These are phyloP conservation scores for Phrynocephalus forsythii DNA, from an alignment of 2,797 vertebrate species.

Conservation along the genomic window DNA sequence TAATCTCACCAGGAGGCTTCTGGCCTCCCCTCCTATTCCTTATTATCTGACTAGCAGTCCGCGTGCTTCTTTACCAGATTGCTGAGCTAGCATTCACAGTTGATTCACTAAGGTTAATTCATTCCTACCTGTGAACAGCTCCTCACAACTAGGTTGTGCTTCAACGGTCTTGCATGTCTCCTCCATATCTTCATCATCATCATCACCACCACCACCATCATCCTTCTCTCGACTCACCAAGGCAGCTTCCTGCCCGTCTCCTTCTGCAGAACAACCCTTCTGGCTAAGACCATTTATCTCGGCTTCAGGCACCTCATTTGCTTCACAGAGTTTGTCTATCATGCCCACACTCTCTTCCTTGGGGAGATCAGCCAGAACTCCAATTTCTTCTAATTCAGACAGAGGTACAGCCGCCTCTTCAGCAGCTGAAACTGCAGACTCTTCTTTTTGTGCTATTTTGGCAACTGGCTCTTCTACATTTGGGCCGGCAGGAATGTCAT, in stretches of 20 bases:
- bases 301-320: background rate
- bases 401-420: constrained; percentile 25
- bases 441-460: constrained; percentile 27
- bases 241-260: accelerated
- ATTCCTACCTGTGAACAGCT: constrained; percentile 55
- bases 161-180: constrained; percentile 4
- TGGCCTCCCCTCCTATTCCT: background rate
- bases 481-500: accelerated
- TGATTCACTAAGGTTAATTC: background rate
- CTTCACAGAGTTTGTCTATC: constrained; percentile 41
- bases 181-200: constrained; percentile 15
- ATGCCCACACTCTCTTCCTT: constrained; percentile 39
- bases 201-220: constrained; percentile 33
- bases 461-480: background rate
- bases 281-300: background rate
- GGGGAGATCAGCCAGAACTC: constrained; percentile 29
- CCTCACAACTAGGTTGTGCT: constrained; percentile 43
- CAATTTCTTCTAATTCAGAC: constrained; percentile 61
- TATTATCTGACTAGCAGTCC: constrained; percentile 22
- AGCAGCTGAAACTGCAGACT: constrained; percentile 45
- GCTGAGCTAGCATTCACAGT: accelerated
- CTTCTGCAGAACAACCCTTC: background rate
- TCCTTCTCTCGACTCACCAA: background rate
- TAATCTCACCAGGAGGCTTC: constrained; percentile 12
- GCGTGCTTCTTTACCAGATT: background rate